Evolutionary conservation across 2,888 invertebrate genomes (phyloP).

Genomic region (Heteropelma amictum): DNA sequence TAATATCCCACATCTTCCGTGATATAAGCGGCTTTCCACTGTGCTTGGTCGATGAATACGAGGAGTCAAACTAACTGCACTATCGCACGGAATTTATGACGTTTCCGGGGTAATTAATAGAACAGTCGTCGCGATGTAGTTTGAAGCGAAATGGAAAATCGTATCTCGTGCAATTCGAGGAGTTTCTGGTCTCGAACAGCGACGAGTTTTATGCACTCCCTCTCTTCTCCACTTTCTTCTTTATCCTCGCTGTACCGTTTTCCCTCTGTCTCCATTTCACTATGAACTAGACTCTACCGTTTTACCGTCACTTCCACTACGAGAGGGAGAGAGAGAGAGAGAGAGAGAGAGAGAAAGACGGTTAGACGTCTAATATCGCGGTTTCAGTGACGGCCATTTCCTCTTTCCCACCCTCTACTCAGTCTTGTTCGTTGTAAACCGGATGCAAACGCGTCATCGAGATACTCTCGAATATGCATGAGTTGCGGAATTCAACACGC

Average conservation of each 20-base stretch:
- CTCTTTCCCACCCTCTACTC: not conserved
- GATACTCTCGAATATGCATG: conserved; percentile 70
- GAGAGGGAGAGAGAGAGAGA: too few species aligned
- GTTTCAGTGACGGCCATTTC: conserved; percentile 36
- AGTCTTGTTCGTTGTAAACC: conserved; percentile 29
- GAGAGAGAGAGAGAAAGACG: too few species aligned
- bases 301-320: conserved; percentile 20
- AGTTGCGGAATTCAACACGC: conserved; percentile 53
- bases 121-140: conserved; percentile 43
- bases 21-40: conserved; percentile 8
- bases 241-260: not conserved
- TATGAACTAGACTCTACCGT: not conserved
- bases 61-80: conserved; percentile 30
- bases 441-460: conserved; percentile 67
- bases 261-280: not conserved
- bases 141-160: conserved; percentile 4
- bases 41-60: conserved; percentile 1
- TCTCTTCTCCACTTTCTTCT: not conserved
- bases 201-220: conserved; percentile 3
- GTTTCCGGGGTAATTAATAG: conserved; percentile 72
- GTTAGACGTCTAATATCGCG: conserved; percentile 52
- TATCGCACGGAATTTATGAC: conserved; percentile 69
- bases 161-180: conserved; percentile 10
- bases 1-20: too few species aligned
- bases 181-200: conserved; percentile 4